Conservation (phyloP, 2,797 vertebrate species). For the Rhyacichthys aspro region DNA sequence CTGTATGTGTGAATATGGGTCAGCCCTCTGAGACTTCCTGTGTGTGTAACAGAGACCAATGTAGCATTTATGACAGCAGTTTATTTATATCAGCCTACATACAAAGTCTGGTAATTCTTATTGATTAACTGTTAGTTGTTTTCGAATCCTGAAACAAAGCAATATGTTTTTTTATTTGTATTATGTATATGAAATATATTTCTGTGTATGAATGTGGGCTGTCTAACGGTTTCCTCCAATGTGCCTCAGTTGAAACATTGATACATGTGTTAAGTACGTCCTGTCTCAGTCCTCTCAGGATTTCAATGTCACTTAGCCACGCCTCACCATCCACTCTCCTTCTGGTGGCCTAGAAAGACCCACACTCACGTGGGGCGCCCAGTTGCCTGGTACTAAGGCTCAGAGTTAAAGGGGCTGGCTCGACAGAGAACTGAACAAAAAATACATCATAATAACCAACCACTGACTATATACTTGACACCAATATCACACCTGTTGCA, state of each 20-base stretch:
- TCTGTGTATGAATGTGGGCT: slow-evolving; percentile 51
- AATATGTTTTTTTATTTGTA: slow-evolving; percentile 12
- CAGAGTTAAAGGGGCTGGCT: slow-evolving; percentile 28
- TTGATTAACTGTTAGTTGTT: slow-evolving; percentile 8
- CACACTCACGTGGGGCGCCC: slow-evolving; percentile 39
- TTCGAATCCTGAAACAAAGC: slow-evolving; percentile 2
- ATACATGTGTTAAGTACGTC: slow-evolving; percentile 28
- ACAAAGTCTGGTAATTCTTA: slow-evolving; percentile 7
- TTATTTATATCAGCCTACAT: slow-evolving; percentile 61
- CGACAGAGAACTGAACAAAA: slow-evolving; percentile 40
- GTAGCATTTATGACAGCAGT: slow-evolving; percentile 37
- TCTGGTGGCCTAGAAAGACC: slow-evolving; percentile 71
- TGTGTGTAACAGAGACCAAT: slow-evolving; percentile 36
- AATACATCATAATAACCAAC: slow-evolving; percentile 17
- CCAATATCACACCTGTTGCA: background rate
- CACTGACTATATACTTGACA: too few species aligned
- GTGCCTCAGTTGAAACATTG: slow-evolving; percentile 28
- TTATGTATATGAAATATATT: background rate
- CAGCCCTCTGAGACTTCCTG: slow-evolving; percentile 44
- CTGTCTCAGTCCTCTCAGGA: slow-evolving; percentile 57
- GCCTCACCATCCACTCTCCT: slow-evolving; percentile 55
- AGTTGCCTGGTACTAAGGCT: slow-evolving; percentile 28
- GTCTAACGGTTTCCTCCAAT: slow-evolving; percentile 3
- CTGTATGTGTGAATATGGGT: slow-evolving; percentile 61
- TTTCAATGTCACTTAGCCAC: slow-evolving; percentile 75